phyloP scores from a whole-genome alignment of 2,888 invertebrate genomes.

The Drosophila hamatofila region DNA sequence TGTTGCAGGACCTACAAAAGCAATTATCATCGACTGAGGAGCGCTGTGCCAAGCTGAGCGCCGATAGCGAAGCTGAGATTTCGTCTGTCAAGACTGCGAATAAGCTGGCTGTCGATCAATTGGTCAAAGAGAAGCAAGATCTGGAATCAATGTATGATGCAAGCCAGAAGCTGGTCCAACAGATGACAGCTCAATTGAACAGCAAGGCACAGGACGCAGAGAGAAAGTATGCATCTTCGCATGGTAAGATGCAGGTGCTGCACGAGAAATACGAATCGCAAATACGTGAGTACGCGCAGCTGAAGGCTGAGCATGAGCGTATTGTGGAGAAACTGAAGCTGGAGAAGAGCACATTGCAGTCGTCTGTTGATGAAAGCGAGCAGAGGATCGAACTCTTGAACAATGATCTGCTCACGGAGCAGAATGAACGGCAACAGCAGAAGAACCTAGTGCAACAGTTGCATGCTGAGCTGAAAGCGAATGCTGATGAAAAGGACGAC shows the following conservation, averaged over 20 bases:
- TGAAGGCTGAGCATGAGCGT: conserved; percentile 14
- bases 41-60: conserved; percentile 31
- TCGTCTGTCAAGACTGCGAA: conserved; percentile 21
- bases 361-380: conserved; percentile 20
- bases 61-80: conserved; percentile 28
- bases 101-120: conserved; percentile 11
- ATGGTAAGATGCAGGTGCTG: conserved; percentile 18
- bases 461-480: conserved; percentile 1
- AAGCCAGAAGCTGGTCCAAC: conserved; percentile 43
- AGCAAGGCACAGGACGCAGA: background rate
- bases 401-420: conserved; percentile 23
- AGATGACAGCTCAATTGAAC: conserved; percentile 27
- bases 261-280: conserved; percentile 32
- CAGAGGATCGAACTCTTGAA: conserved; percentile 23
- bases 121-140: conserved; percentile 51
- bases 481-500: background rate
- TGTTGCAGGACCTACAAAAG: conserved; percentile 39
- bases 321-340: conserved; percentile 26
- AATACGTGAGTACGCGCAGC: conserved; percentile 25
- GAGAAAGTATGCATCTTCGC: background rate
- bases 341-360: conserved; percentile 35
- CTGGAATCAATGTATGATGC: conserved; percentile 46
- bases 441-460: conserved; percentile 4
- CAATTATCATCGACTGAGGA: conserved; percentile 32
- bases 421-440: conserved; percentile 11